These are phyloP conservation scores for Sphecodes monilicornis DNA, from an alignment of 2,888 invertebrate genomes.

Conservation along the genomic window DNA sequence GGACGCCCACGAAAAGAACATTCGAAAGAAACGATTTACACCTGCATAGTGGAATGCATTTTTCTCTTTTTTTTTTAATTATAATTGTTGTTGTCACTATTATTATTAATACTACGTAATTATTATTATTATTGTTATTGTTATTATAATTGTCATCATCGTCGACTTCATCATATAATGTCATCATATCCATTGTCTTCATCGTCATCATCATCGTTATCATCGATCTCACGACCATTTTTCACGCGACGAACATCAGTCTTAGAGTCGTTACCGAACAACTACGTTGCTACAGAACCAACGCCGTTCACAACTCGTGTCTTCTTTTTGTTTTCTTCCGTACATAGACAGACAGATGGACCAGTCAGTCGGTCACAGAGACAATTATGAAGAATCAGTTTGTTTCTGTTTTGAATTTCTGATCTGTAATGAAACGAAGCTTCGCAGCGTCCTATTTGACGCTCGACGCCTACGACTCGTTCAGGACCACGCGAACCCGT, in stretches of 20 bases:
- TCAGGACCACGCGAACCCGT: conserved; percentile 6
- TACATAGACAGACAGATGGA: not conserved
- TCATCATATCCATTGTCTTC: conserved; percentile 10
- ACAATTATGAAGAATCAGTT: not conserved
- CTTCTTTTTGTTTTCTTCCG: not conserved
- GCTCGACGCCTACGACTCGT: not conserved
- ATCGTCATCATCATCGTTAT: not conserved
- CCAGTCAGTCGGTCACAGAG: not conserved
- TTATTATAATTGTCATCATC: conserved; percentile 32
- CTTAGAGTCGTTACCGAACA: conserved; percentile 20
- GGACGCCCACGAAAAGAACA: conserved; percentile 35
- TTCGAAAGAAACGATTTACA: conserved; percentile 52
- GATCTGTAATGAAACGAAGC: not conserved
- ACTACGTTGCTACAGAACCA: conserved; percentile 8
- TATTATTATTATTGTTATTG: conserved; percentile 21
- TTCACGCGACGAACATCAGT: conserved; percentile 14
- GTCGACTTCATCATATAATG: conserved; percentile 9
- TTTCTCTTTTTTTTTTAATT: conserved; percentile 52
- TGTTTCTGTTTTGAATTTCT: not conserved
- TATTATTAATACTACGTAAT: conserved; percentile 22
- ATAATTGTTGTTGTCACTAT: conserved; percentile 25
- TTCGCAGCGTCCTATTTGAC: not conserved
- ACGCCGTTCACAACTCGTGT: not conserved
- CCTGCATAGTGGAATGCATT: conserved; percentile 75
- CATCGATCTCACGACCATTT: not conserved